These are phyloP conservation scores for Coryphaenoides rupestris DNA, from an alignment of 2,113 vertebrate genomes.

Conservation along the genomic window DNA sequence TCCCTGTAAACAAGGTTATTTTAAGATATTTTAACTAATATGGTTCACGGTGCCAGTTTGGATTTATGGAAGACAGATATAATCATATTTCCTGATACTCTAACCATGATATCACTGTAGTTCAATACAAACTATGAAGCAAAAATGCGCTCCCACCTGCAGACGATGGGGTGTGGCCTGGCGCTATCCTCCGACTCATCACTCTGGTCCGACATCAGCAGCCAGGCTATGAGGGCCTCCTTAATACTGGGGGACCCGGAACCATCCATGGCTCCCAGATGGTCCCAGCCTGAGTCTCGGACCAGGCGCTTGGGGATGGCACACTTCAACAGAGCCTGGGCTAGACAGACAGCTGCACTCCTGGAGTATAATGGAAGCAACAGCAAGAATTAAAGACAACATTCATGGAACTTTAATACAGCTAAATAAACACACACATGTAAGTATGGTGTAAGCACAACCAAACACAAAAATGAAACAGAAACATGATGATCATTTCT, in stretches of 20 bases:
- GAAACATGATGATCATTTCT: no score
- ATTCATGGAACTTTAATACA: no score
- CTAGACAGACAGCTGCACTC: slow-evolving; percentile 76
- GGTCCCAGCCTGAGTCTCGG: slow-evolving; percentile 54
- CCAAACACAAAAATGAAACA: no score
- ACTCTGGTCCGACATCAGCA: slow-evolving; percentile 78
- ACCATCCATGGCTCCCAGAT: slow-evolving; percentile 62
- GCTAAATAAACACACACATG: no score
- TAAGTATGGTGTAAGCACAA: no score
- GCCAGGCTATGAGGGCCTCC: slow-evolving; percentile 84
- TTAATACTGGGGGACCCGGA: slow-evolving; percentile 68
- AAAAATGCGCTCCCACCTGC: slow-evolving; percentile 71
- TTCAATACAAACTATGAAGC: neutral
- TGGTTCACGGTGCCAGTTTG: no score
- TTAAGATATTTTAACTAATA: no score
- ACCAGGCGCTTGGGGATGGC: slow-evolving; percentile 74
- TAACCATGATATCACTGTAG: neutral
- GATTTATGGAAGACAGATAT: neutral
- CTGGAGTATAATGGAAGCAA: slow-evolving; percentile 59
- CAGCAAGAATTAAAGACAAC: no score
- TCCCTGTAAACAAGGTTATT: slow-evolving; percentile 68
- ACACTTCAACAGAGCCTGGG: slow-evolving; percentile 72
- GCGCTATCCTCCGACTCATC: slow-evolving; percentile 82
- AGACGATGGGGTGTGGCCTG: slow-evolving; percentile 80
- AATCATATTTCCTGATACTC: neutral